Evolutionary conservation across 2,888 invertebrate species (phyloP).

Genomic region (Drosophila histrio): DNA sequence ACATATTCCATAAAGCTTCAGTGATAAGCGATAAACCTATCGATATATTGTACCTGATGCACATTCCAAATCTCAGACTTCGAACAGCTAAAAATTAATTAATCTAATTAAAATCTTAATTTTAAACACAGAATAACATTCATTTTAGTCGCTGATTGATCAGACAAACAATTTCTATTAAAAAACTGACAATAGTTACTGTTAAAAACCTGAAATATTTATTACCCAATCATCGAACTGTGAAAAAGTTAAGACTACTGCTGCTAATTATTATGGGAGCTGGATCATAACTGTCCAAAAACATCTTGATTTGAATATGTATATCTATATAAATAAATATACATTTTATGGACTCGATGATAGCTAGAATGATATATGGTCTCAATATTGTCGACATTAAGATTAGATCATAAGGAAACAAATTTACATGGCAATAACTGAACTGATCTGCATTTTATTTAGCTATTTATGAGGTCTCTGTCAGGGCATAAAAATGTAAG

Average conservation of each 20-base stretch:
- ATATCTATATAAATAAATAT: neutral
- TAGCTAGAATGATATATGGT: slow-evolving; percentile 13
- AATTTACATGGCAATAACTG: slow-evolving; percentile 4
- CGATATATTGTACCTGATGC: too few species aligned
- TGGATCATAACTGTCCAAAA: neutral
- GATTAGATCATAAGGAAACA: slow-evolving; percentile 23
- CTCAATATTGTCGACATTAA: neutral
- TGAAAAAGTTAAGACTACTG: neutral
- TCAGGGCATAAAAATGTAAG: slow-evolving; percentile 17
- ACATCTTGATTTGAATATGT: neutral
- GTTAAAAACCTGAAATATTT: too few species aligned
- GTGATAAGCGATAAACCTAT: too few species aligned
- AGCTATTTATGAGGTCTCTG: slow-evolving; percentile 22
- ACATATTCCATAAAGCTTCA: too few species aligned
- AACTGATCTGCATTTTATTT: slow-evolving; percentile 22
- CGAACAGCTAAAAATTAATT: too few species aligned
- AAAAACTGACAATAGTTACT: neutral
- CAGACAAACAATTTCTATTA: neutral
- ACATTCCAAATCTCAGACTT: too few species aligned
- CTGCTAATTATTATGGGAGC: neutral
- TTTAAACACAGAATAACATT: too few species aligned
- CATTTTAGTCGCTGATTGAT: too few species aligned
- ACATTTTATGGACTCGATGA: slow-evolving; percentile 6
- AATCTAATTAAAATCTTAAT: too few species aligned
- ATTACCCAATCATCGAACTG: neutral